A percentile compares a stretch with the other conserved stretches of the same genome.
These are phyloP conservation scores for Rutpela maculata DNA, from an alignment of 2,888 invertebrate species.

Conservation along the genomic window DNA sequence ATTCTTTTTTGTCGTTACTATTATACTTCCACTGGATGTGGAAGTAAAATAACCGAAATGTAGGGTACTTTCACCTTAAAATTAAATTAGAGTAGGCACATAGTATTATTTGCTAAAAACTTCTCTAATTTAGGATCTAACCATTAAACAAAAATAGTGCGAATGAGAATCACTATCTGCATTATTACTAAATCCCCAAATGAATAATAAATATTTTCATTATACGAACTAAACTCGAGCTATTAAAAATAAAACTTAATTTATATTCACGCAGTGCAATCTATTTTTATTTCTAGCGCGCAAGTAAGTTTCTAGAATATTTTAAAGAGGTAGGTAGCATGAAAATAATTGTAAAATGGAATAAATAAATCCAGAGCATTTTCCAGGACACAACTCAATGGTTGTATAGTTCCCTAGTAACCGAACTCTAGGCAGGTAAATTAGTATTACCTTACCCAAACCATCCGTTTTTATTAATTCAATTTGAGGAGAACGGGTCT, in stretches of 20 bases:
- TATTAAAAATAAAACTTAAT: slow-evolving; percentile 27
- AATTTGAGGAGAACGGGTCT: background rate
- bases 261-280: slow-evolving; percentile 25
- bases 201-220: slow-evolving; percentile 35
- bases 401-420: background rate
- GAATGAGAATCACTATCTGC: background rate
- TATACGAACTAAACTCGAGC: slow-evolving; percentile 2
- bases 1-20: no score
- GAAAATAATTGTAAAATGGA: slow-evolving; percentile 13
- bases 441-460: background rate
- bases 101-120: background rate
- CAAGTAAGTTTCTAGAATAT: slow-evolving; percentile 16
- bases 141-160: background rate
- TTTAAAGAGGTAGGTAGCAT: background rate
- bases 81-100: background rate
- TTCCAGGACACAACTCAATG: background rate
- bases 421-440: background rate
- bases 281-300: slow-evolving; percentile 20
- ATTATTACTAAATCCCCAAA: slow-evolving; percentile 9
- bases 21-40: no score
- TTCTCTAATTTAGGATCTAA: background rate
- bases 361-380: background rate
- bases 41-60: no score
- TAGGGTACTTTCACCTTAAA: background rate
- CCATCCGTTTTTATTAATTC: background rate